phyloP scores from a whole-genome alignment of 2,888 invertebrate genomes.

The Hyalella azteca region DNA sequence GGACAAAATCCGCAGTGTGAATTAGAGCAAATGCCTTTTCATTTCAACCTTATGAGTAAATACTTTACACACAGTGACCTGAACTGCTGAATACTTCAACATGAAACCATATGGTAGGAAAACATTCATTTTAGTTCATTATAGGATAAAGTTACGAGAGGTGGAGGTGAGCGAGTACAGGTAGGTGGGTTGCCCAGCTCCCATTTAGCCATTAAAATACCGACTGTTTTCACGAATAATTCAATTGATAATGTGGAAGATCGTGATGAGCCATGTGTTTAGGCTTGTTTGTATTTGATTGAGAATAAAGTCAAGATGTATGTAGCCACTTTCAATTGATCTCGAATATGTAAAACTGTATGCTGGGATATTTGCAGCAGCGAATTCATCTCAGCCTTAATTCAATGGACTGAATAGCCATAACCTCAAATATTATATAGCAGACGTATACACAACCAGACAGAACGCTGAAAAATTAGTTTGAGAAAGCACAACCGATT shows the following conservation, averaged over 20 bases:
- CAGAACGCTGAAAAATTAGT: constrained; percentile 9
- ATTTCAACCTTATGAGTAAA: constrained; percentile 29
- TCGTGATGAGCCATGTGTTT: too few relatives aligned
- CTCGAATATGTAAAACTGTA: too few relatives aligned
- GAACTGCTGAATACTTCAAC: constrained; percentile 4
- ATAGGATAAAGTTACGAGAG: constrained; percentile 31
- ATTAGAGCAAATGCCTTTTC: constrained; percentile 34
- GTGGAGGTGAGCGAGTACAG: constrained; percentile 20
- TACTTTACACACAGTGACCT: constrained; percentile 36
- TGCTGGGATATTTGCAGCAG: too few relatives aligned
- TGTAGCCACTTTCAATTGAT: too few relatives aligned
- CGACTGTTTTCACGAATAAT: too few relatives aligned
- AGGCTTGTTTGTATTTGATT: too few relatives aligned
- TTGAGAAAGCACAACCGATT: constrained; percentile 6
- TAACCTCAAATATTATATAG: too few relatives aligned
- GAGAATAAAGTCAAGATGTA: too few relatives aligned
- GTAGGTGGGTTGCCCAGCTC: constrained; percentile 15
- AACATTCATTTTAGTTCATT: constrained; percentile 36
- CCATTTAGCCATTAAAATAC: too few relatives aligned
- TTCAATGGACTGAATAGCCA: too few relatives aligned
- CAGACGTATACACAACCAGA: background rate
- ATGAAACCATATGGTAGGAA: constrained; percentile 25
- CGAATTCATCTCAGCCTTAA: too few relatives aligned
- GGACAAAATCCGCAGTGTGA: background rate
- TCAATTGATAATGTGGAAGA: too few relatives aligned